Conservation (phyloP, 1,140 invertebrate species). For the Caerostris darwini region DNA sequence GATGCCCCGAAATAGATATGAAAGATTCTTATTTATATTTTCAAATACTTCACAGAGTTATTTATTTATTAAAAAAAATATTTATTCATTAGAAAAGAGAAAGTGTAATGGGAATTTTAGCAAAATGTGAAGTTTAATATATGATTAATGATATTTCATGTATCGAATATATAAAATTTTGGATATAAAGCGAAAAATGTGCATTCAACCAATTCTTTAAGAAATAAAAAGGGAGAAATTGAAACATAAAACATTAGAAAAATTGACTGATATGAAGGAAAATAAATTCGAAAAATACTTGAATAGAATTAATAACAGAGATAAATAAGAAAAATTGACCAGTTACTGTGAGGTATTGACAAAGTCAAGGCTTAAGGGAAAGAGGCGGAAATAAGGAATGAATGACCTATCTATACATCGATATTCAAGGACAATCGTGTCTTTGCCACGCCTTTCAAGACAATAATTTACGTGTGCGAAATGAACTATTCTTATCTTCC, state of each 20-base stretch:
- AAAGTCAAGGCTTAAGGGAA: background rate
- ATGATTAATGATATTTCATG: no score
- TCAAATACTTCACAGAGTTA: no score
- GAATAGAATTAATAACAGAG: background rate
- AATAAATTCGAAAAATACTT: background rate
- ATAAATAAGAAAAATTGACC: no score
- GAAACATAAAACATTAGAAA: background rate
- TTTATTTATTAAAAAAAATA: no score
- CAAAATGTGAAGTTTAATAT: no score
- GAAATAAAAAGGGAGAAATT: background rate
- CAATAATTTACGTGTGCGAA: background rate
- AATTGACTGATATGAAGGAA: background rate
- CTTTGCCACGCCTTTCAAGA: background rate
- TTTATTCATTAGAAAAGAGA: no score
- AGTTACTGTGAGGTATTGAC: background rate
- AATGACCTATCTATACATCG: background rate
- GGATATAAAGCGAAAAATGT: no score
- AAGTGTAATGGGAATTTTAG: no score
- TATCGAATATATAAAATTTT: no score
- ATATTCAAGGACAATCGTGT: constrained; percentile 35
- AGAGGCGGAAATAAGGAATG: background rate
- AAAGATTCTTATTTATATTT: no score
- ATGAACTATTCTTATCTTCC: background rate
- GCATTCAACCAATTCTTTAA: no score
- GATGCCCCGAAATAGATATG: no score